These are phyloP conservation scores for Pogonophryne albipinna DNA, from an alignment of 2,797 vertebrate species.

Conservation along the genomic window DNA sequence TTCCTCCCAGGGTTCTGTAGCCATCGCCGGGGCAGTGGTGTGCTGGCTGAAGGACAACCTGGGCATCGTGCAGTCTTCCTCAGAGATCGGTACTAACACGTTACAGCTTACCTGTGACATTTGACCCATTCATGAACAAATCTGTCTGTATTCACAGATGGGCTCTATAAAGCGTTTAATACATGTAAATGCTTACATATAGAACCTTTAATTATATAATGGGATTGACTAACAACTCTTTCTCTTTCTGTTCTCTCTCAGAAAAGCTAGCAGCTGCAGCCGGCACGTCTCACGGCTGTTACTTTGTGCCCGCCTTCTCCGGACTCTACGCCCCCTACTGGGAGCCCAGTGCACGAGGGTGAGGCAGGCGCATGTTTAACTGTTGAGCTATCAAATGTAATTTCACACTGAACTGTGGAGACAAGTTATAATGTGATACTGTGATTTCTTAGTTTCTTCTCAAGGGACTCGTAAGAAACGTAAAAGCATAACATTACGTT, in stretches of 20 bases:
- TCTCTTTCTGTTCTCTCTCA: conserved; percentile 40
- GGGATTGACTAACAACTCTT: background rate
- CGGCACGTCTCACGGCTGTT: conserved; percentile 95
- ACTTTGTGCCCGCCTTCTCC: conserved; percentile 98
- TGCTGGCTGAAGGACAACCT: conserved; percentile 98
- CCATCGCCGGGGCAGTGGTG: conserved; percentile 95
- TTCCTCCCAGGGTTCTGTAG: conserved; percentile 92
- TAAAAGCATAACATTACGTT: background rate
- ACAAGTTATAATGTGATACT: too few species aligned
- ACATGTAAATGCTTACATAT: too few species aligned
- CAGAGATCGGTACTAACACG: conserved; percentile 90
- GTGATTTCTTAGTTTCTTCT: background rate
- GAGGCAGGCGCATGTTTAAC: conserved; percentile 65
- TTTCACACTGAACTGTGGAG: too few species aligned
- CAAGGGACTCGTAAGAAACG: too few species aligned
- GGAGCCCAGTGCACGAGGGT: conserved; percentile 97
- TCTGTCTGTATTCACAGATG: too few species aligned
- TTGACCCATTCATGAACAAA: too few species aligned
- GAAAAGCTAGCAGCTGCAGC: conserved; percentile 93
- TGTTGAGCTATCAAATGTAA: background rate
- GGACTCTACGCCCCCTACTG: conserved; percentile 98
- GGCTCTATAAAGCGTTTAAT: too few species aligned
- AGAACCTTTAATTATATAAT: too few species aligned
- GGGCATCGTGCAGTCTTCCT: conserved; percentile 89
- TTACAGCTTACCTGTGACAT: too few species aligned